Evolutionary conservation across 2,113 vertebrate species (phyloP).

Genomic region (Callospermophilus lateralis): DNA sequence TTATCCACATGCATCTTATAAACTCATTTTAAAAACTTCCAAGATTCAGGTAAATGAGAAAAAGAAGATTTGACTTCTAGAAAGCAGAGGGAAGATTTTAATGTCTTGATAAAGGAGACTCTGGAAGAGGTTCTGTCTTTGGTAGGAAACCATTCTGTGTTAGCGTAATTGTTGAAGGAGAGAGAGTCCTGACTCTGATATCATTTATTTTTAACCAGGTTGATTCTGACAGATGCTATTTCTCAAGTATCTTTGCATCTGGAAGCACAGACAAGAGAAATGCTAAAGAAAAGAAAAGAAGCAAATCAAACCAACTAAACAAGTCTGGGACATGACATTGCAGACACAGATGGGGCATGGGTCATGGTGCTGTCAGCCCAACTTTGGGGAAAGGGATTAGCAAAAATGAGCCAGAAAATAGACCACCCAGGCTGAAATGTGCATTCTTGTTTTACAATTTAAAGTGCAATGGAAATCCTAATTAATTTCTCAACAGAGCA

Average conservation of each 20-base stretch:
- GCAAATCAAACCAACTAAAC: slow-evolving; percentile 80
- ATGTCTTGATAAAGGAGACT: slow-evolving; percentile 46
- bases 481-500: slow-evolving; percentile 72
- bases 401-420: slow-evolving; percentile 77
- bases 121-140: not conserved
- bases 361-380: slow-evolving; percentile 77
- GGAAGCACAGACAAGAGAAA: slow-evolving; percentile 72
- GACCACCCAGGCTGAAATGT: slow-evolving; percentile 69
- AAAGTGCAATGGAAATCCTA: slow-evolving; percentile 72
- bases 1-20: not conserved
- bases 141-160: slow-evolving; percentile 14
- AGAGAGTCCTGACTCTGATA: not conserved
- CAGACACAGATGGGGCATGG: slow-evolving; percentile 74
- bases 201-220: slow-evolving; percentile 63
- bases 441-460: slow-evolving; percentile 71
- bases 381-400: slow-evolving; percentile 61
- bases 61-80: slow-evolving; percentile 32
- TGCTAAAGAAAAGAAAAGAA: slow-evolving; percentile 77
- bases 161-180: not conserved
- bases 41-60: slow-evolving; percentile 42
- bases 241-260: slow-evolving; percentile 67
- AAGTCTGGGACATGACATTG: slow-evolving; percentile 81
- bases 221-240: slow-evolving; percentile 64
- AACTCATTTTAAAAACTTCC: slow-evolving; percentile 37
- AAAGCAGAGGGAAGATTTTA: slow-evolving; percentile 13